Evolutionary conservation across 2,113 vertebrate genomes (phyloP).

Genomic region (Sebastes schlegelii): DNA sequence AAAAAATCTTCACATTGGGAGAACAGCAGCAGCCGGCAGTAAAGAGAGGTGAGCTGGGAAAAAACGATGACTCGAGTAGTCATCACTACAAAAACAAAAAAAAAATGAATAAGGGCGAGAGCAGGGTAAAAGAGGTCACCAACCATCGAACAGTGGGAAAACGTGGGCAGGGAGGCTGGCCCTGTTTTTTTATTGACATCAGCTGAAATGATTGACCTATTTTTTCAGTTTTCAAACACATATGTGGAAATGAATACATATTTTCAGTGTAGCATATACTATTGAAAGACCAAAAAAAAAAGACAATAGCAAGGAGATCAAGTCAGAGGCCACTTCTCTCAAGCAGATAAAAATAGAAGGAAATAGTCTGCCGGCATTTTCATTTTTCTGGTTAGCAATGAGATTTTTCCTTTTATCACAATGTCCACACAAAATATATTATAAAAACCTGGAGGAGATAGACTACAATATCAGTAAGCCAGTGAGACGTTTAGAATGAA

Average conservation of each 20-base stretch:
- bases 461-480: not conserved
- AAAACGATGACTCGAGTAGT: constrained; percentile 17
- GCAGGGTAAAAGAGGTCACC: constrained; percentile 15
- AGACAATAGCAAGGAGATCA: not conserved
- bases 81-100: constrained; percentile 8
- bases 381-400: not conserved
- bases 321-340: not conserved
- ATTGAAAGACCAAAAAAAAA: not conserved
- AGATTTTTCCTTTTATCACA: constrained; percentile 1
- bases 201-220: constrained; percentile 22
- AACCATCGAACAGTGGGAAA: not conserved
- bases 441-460: not conserved
- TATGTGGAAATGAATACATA: not conserved
- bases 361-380: not conserved
- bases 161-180: not conserved
- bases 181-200: constrained; percentile 15
- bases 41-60: constrained; percentile 17
- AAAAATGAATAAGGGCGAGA: not conserved
- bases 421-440: constrained; percentile 1
- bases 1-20: constrained; percentile 32
- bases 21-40: constrained; percentile 2
- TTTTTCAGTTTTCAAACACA: not conserved
- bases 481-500: not conserved
- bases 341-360: not conserved
- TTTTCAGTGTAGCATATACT: not conserved